Evolutionary conservation across 1,140 invertebrate genomes (phyloP).

Genomic region (Teleopsis dalmanni): DNA sequence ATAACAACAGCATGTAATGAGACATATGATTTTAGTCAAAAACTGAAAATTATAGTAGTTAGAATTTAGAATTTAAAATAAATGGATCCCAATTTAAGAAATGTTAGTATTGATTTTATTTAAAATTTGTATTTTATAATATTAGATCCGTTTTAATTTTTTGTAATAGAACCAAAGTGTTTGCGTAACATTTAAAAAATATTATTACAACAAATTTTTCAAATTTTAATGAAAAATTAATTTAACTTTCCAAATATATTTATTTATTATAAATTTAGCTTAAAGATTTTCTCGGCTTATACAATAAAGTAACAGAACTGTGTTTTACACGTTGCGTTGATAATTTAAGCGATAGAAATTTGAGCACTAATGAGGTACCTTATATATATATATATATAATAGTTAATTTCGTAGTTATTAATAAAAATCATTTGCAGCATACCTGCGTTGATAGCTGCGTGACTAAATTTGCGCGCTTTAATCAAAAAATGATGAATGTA

Average conservation of each 20-base stretch:
- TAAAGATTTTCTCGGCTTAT: conserved; percentile 75
- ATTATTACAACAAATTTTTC: too few relatives aligned
- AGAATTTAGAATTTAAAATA: too few relatives aligned
- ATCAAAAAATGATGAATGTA: conserved; percentile 59
- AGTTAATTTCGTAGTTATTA: neutral
- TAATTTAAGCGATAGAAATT: conserved; percentile 72
- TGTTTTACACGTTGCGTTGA: conserved; percentile 79
- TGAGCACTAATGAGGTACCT: conserved; percentile 61
- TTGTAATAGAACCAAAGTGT: too few relatives aligned
- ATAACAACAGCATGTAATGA: too few relatives aligned
- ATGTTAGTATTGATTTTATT: neutral
- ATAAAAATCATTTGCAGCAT: conserved; percentile 47
- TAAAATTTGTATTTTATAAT: neutral
- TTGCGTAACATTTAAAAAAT: too few relatives aligned
- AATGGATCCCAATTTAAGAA: conserved; percentile 17
- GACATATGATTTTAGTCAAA: too few relatives aligned
- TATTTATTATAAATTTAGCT: conserved; percentile 52
- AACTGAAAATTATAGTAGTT: too few relatives aligned
- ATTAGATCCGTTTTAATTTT: too few relatives aligned
- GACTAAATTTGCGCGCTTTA: conserved; percentile 81
- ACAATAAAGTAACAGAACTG: conserved; percentile 78
- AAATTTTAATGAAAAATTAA: neutral
- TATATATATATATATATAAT: neutral
- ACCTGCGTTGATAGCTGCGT: conserved; percentile 74
- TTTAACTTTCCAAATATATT: neutral